Evolutionary conservation across 2,888 invertebrate species (phyloP), one percentile per base, ranked within the genome.

Genomic region (Apotomis turbidana): DNA sequence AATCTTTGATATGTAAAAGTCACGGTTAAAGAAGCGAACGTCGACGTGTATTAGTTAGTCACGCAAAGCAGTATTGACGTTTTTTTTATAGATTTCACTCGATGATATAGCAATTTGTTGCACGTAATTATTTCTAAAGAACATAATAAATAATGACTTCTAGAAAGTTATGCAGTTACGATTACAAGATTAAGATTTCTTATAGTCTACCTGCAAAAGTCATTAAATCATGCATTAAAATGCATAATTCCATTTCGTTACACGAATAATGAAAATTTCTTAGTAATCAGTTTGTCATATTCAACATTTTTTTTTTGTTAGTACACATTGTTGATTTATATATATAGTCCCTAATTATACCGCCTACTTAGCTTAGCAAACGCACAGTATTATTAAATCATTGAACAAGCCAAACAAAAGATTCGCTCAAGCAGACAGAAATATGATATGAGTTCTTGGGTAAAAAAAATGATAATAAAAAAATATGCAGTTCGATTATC

Each of bases 1-100:
- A 51, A 59, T 68, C 52, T 60, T 60, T 4, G 15, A 44, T 60
- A 68, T 68, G 44, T 54, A 54, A 60, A 60, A 60, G 27, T 44
- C 54, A 68, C 44, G 12, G 68, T 44, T 13, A 60, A 68, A 12
- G 52, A 27, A 54, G 8, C 8, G 60, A 36, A 60, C 36, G 54
- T 12, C 44, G n/a, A n/a, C 61, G 5, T 52, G 38, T 58, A 57
- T 38, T 67, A 54, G 62, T 58, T 49, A 36, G 38, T 51, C 67
- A 58, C 58, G 38, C 58, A 67, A 58, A 58, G 38, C 49, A 38
- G 38, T 36, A 15, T 51, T 58, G 38, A 66, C 38, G 46, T n/a
- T 44, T 55, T 44, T 64, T 55, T 8, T 44, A 54, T n/a, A n/a
- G 44, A 57, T 66, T 66, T 49, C 36, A 13, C 57, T 49, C 44